These are phyloP conservation scores for Mormyrus proboscirostris DNA, from an alignment of 2,797 vertebrate species.

Conservation along the genomic window DNA sequence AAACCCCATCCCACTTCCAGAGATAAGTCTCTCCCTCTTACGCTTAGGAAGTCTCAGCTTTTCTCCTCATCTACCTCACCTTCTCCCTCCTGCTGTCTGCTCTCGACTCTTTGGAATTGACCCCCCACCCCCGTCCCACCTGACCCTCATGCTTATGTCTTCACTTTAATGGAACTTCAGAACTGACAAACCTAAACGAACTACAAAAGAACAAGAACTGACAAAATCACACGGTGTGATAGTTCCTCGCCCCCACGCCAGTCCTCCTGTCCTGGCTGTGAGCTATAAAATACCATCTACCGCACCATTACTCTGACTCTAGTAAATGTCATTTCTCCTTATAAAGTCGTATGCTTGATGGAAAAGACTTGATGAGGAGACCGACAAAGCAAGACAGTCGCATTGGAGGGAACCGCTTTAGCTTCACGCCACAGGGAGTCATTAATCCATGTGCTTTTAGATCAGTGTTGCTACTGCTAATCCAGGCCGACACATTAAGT, in stretches of 20 bases:
- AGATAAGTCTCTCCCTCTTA: constrained; percentile 1
- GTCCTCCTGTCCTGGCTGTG: neutral
- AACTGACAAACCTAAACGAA: neutral
- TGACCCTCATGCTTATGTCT: neutral
- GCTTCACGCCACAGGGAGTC: neutral
- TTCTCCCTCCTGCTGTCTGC: neutral
- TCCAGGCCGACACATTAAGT: neutral
- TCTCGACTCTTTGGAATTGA: neutral
- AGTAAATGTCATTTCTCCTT: neutral
- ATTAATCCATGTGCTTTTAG: neutral
- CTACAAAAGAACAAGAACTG: too few species aligned
- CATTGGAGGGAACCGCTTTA: neutral
- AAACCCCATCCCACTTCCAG: neutral
- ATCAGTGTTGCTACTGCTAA: neutral
- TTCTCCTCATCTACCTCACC: constrained; percentile 8
- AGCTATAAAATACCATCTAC: neutral
- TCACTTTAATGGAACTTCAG: neutral
- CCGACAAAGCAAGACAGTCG: neutral
- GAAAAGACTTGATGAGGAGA: neutral
- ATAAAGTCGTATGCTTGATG: neutral
- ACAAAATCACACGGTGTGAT: neutral
- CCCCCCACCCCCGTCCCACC: neutral
- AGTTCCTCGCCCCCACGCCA: neutral
- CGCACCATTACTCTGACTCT: neutral
- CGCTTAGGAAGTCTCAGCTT: neutral